Conservation (phyloP, 64 coral and sea anemone genomes). For the Pocillopora damicornis region DNA sequence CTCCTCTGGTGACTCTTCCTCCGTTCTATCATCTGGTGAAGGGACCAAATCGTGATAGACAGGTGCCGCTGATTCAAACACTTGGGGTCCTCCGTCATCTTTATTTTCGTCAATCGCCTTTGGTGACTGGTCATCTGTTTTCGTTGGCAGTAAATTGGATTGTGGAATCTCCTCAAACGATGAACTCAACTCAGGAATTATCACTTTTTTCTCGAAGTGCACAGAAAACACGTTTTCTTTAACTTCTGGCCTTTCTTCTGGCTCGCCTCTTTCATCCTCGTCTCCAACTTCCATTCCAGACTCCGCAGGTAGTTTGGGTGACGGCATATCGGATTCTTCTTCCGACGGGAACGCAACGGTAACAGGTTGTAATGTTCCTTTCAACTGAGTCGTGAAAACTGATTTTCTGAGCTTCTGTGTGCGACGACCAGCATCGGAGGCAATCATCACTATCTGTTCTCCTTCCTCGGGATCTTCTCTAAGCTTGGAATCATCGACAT, state of each 20-base stretch:
- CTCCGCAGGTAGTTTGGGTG: background rate
- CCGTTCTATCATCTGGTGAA: background rate
- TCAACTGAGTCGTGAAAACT: conserved; percentile 2
- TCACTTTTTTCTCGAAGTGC: background rate
- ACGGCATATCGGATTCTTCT: background rate
- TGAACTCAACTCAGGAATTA: background rate
- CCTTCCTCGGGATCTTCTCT: conserved; percentile 3
- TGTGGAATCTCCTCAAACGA: background rate
- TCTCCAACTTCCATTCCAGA: background rate
- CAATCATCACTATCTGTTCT: conserved; percentile 8
- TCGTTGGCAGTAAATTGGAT: background rate
- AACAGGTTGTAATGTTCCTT: background rate
- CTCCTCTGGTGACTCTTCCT: conserved; percentile 1
- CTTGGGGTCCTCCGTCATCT: background rate
- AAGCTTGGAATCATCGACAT: background rate
- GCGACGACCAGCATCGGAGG: background rate
- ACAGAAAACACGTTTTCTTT: background rate
- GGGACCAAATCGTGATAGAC: background rate
- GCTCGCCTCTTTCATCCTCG: background rate
- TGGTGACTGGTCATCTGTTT: background rate
- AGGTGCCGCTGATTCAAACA: conserved; percentile 13
- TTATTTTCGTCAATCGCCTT: background rate
- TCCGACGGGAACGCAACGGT: background rate
- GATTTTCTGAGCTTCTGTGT: conserved; percentile 22
- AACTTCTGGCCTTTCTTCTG: background rate